A percentile compares a stretch with the other conserved stretches of the same genome.
phyloP scores from a whole-genome alignment of 2,113 vertebrate genomes.

The Galemys pyrenaicus region DNA sequence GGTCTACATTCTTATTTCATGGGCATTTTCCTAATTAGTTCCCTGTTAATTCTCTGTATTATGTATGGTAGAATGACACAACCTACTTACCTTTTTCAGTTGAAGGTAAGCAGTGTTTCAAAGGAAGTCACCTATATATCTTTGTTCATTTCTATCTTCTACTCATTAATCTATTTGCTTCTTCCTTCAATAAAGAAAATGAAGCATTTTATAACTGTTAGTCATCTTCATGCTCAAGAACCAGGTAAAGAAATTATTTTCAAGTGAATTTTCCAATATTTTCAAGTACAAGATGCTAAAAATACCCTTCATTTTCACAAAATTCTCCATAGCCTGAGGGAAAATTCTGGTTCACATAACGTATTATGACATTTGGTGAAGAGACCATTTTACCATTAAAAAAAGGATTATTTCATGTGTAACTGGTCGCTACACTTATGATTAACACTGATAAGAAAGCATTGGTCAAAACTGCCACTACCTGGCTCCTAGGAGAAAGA shows the following conservation, averaged over 20 bases:
- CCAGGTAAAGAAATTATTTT: neutral
- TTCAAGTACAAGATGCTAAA: slow-evolving; percentile 7
- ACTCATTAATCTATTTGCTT: neutral
- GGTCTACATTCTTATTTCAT: neutral
- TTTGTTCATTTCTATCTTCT: neutral
- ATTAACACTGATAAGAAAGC: neutral
- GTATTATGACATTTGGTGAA: neutral
- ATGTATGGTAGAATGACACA: neutral
- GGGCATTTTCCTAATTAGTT: neutral
- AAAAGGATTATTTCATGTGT: neutral
- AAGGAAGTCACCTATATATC: neutral
- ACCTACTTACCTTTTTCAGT: neutral
- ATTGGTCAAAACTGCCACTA: neutral
- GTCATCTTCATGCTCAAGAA: neutral
- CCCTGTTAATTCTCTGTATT: slow-evolving; percentile 1
- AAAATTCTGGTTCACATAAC: neutral
- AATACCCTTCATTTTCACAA: neutral
- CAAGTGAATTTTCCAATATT: neutral
- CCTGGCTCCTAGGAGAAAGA: neutral
- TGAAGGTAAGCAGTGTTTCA: neutral
- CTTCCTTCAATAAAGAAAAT: neutral
- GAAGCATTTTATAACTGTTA: neutral
- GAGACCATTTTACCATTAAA: neutral
- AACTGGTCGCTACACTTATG: neutral
- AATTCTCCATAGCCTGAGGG: neutral